phyloP scores from a whole-genome alignment of 2,888 invertebrate genomes.

The Cephus sareptanus region DNA sequence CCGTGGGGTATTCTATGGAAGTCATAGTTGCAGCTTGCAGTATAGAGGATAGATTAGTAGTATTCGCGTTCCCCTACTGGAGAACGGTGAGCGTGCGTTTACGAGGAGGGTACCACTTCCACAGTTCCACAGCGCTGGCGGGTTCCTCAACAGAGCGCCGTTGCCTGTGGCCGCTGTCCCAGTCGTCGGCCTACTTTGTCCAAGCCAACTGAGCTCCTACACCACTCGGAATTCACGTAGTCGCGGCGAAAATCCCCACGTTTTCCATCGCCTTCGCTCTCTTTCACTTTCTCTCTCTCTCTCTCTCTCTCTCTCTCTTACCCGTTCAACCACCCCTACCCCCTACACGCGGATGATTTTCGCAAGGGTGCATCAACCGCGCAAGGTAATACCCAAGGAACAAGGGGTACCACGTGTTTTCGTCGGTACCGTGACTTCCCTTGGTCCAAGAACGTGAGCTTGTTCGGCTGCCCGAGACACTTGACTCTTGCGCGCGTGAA shows the following conservation, averaged over 20 bases:
- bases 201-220: conserved; percentile 54
- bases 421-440: not conserved
- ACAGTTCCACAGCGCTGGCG: conserved; percentile 17
- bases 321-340: not conserved
- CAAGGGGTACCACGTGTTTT: not conserved
- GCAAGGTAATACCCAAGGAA: not conserved
- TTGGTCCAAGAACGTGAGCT: not conserved
- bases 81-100: conserved; percentile 39
- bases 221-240: not conserved
- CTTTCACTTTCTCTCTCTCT: conserved; percentile 23
- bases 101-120: conserved; percentile 25
- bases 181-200: conserved; percentile 65
- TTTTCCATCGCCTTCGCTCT: not conserved
- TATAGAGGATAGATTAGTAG: not conserved
- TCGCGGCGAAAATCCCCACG: not conserved
- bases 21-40: not conserved
- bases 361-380: not conserved
- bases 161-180: conserved; percentile 64
- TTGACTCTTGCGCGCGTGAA: not conserved
- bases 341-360: not conserved
- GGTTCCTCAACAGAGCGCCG: conserved; percentile 46
- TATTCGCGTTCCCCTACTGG: conserved; percentile 46
- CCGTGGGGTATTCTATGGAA: not conserved
- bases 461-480: not conserved
- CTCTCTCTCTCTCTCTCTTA: conserved; percentile 13